Evolutionary conservation across 2,888 invertebrate genomes (phyloP).

Genomic region (Acanthosepion lycidas): DNA sequence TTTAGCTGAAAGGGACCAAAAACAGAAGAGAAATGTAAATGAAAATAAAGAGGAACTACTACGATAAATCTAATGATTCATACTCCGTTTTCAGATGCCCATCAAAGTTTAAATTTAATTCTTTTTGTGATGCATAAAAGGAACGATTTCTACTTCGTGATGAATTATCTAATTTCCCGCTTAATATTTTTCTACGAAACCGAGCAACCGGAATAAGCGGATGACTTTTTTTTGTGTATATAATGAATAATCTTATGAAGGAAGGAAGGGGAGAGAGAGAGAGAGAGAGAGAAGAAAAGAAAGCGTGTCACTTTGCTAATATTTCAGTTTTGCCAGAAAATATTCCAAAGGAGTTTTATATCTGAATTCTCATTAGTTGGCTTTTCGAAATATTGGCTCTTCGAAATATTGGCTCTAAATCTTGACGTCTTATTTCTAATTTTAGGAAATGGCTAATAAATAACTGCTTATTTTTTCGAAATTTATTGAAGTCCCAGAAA

Average conservation of each 20-base stretch:
- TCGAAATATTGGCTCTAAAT: background rate
- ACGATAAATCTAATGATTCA: background rate
- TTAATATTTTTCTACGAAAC: background rate
- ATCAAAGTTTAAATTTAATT: background rate
- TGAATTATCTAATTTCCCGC: conserved; percentile 6
- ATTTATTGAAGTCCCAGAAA: background rate
- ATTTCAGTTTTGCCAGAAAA: background rate
- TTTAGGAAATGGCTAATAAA: background rate
- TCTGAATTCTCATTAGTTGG: background rate
- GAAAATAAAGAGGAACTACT: background rate
- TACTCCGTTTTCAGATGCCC: background rate
- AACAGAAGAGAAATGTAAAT: background rate
- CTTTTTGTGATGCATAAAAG: background rate
- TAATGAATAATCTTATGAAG: background rate
- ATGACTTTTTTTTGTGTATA: no score
- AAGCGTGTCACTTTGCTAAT: background rate
- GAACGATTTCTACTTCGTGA: background rate
- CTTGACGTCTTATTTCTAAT: background rate
- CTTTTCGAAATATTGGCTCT: background rate
- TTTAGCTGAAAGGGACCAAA: background rate
- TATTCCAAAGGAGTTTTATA: background rate
- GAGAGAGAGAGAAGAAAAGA: background rate
- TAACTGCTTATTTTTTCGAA: background rate
- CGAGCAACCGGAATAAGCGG: background rate
- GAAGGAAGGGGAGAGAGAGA: background rate